Base-by-base conservation (phyloP, 2,797 vertebrate species). In the Oceanodroma leucorhoa region DNA sequence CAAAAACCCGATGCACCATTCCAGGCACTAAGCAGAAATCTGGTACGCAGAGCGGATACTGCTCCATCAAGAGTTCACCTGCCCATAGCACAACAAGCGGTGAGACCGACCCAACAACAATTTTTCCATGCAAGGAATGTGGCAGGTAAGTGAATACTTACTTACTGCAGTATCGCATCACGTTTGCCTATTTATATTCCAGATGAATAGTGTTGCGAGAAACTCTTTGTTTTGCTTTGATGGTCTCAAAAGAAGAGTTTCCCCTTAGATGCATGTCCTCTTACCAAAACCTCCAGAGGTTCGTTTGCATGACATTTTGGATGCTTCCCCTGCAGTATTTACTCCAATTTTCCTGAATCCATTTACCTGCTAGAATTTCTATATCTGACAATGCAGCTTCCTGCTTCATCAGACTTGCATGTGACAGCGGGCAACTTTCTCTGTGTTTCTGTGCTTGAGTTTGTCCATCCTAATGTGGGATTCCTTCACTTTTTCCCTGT, bases 91-190 rank as follows among this genome's bases (percentile, higher is more conserved):
- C 98, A 69, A 98, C 98, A 23, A 99, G 98, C 1, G 98, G 98
- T 9, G 98, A 99, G 90, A 99, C 98, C 0, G 99, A 99, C 87
- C 97, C 98, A 32, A 97, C 98, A 3, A 97, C 98, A 8, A 93
- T 98, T 87, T 99, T 99, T 94, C 99, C 99, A 87, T 99, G 99
- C 97, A 98, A 98, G 93, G 98, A 98, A 90, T 99, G 99, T 86
- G 98, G 98, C 98, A 99, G 64, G 98, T 99, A 98, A 97, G 98
- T 97, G 71, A 71, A 29, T 21, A 3, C 36, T 13, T 13, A 23
- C 23, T 29, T 26, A n/a, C 69, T 80, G 51, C 9, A 18, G 21
- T 19, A 10, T 10, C 2, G 5, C 21, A 23, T 54, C 1, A 0
- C 17, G 1, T 66, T 50, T 83, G 7, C 41, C 29, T 36, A 0